Evolutionary conservation across 1,140 invertebrate genomes (phyloP).

Genomic region (Spodoptera litura): DNA sequence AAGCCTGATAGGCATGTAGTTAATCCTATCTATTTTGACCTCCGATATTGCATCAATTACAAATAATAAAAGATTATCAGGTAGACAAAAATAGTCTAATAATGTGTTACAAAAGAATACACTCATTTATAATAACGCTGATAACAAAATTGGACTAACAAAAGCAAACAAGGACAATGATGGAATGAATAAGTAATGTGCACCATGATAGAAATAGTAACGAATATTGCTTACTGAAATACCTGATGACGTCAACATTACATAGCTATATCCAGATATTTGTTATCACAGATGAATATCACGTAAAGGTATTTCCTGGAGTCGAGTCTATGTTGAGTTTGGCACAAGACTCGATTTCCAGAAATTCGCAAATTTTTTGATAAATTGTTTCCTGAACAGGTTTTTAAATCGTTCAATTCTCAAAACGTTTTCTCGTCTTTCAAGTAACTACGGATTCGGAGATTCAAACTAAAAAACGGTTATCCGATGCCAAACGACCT

Average conservation of each 20-base stretch:
- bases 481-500: constrained; percentile 19
- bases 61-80: neutral
- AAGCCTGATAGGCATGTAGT: neutral
- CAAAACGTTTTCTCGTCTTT: neutral
- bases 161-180: constrained; percentile 28
- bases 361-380: neutral
- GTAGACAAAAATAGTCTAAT: neutral
- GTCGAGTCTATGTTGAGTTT: neutral
- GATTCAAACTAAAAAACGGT: constrained; percentile 15
- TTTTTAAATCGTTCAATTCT: neutral
- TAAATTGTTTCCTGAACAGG: neutral
- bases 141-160: constrained; percentile 17
- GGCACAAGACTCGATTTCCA: constrained; percentile 15
- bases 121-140: constrained; percentile 5
- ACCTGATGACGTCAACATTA: constrained; percentile 35
- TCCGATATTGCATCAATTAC: neutral
- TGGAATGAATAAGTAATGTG: constrained; percentile 34
- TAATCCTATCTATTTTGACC: neutral
- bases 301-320: constrained; percentile 26
- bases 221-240: constrained; percentile 8
- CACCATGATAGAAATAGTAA: constrained; percentile 6
- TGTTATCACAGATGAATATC: constrained; percentile 11
- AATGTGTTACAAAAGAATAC: neutral
- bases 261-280: constrained; percentile 20
- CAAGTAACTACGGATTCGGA: neutral